Percentiles rank a stretch among this genome's conserved stretches.
phyloP scores from a whole-genome alignment of 2,888 invertebrate genomes.

The Gandaritis pyraliata region DNA sequence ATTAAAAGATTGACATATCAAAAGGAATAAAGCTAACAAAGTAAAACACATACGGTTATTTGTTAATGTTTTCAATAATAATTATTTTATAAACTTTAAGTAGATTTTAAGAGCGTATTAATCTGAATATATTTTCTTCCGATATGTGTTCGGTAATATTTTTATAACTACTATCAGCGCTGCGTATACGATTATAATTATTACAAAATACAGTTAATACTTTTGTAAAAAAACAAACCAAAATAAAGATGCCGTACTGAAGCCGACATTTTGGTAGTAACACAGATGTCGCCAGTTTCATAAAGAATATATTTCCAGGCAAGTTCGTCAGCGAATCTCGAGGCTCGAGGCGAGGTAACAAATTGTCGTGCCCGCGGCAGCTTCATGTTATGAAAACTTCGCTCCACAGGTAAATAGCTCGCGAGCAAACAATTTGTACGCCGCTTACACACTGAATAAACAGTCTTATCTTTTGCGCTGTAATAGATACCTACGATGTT shows the following conservation, averaged over 20 bases:
- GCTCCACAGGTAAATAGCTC: constrained; percentile 71
- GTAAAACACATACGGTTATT: too few relatives aligned
- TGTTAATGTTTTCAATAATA: too few relatives aligned
- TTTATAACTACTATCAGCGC: too few relatives aligned
- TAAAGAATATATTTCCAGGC: constrained; percentile 68
- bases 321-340: constrained; percentile 73
- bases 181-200: too few relatives aligned
- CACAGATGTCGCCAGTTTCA: constrained; percentile 47
- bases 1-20: too few relatives aligned
- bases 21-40: too few relatives aligned
- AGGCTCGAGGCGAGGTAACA: constrained; percentile 62
- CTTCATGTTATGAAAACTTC: constrained; percentile 75
- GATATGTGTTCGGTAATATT: too few relatives aligned
- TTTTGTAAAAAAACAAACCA: too few relatives aligned
- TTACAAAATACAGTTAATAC: too few relatives aligned
- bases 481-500: constrained; percentile 62
- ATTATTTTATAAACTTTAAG: too few relatives aligned
- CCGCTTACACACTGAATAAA: constrained; percentile 76
- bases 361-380: constrained; percentile 77
- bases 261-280: constrained; percentile 10
- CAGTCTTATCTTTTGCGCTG: constrained; percentile 66
- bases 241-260: constrained; percentile 6
- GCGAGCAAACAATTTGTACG: constrained; percentile 78
- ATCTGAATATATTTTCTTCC: too few relatives aligned
- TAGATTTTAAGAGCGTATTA: too few relatives aligned